Conservation (phyloP, 2,113 vertebrate species). For the Paradoxurus hermaphroditus region DNA sequence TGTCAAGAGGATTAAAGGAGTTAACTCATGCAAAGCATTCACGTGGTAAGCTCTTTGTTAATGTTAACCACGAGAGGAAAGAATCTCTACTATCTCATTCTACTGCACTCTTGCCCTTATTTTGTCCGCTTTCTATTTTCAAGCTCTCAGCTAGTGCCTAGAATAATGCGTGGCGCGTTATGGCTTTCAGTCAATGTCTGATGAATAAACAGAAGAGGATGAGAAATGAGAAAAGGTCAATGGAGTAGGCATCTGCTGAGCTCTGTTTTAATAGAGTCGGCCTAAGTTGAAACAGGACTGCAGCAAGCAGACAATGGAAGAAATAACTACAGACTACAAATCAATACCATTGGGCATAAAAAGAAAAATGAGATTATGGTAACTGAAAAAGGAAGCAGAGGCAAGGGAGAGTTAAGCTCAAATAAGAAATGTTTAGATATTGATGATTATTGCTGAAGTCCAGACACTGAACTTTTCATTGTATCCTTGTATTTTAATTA, state of each 20-base stretch:
- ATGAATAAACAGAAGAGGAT: neutral
- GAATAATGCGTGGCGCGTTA: neutral
- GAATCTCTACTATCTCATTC: neutral
- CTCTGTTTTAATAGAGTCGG: neutral
- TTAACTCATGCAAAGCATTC: neutral
- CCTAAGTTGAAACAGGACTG: neutral
- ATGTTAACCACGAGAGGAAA: neutral
- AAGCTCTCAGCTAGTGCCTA: neutral
- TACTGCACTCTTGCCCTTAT: neutral
- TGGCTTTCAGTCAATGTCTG: neutral
- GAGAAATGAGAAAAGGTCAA: neutral
- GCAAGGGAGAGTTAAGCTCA: neutral
- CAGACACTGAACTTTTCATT: neutral
- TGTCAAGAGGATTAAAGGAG: neutral
- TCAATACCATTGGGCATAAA: neutral
- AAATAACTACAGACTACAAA: neutral
- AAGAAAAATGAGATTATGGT: neutral
- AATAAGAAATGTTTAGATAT: neutral
- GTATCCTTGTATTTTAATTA: neutral
- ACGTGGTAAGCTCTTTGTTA: neutral
- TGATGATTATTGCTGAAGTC: neutral
- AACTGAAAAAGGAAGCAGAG: neutral
- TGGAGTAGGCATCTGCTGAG: neutral
- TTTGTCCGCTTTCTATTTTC: neutral
- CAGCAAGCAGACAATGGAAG: neutral